Evolutionary conservation across 2,113 vertebrate species (phyloP).

Genomic region (Cervus canadensis): DNA sequence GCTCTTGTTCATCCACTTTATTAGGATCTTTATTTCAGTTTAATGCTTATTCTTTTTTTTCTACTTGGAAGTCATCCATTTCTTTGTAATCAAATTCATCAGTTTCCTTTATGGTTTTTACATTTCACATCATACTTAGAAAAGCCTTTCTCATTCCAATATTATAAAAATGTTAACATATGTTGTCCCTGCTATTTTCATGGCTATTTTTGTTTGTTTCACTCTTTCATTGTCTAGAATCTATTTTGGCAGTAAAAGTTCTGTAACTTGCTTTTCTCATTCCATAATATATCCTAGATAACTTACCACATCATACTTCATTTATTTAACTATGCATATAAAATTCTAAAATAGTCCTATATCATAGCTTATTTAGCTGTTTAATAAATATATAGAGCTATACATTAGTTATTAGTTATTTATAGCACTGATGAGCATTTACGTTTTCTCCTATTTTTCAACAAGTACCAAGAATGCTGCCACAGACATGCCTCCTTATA

Average conservation of each 20-base stretch:
- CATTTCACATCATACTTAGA: background rate
- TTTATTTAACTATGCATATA: background rate
- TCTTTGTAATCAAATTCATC: background rate
- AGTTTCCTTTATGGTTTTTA: background rate
- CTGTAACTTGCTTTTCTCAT: background rate
- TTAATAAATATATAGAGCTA: background rate
- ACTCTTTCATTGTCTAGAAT: slow-evolving; percentile 1
- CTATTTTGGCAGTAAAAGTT: background rate
- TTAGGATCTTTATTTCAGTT: background rate
- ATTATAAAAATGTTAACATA: slow-evolving; percentile 27
- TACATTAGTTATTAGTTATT: background rate
- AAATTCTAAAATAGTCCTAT: slow-evolving; percentile 16
- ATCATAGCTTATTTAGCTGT: background rate
- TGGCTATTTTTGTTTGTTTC: slow-evolving; percentile 15
- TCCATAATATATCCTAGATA: background rate
- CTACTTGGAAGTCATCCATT: background rate
- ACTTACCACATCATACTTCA: background rate
- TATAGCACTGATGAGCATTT: background rate
- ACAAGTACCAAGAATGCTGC: background rate
- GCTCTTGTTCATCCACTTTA: background rate
- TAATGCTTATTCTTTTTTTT: background rate
- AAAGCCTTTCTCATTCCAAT: background rate
- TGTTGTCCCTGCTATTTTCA: slow-evolving; percentile 19
- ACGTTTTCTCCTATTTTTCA: slow-evolving; percentile 22
- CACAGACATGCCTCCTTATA: background rate